Evolutionary conservation across 2,113 vertebrate genomes (phyloP), one percentile per base, ranked within the genome.

Genomic region (Grallaria varia): DNA sequence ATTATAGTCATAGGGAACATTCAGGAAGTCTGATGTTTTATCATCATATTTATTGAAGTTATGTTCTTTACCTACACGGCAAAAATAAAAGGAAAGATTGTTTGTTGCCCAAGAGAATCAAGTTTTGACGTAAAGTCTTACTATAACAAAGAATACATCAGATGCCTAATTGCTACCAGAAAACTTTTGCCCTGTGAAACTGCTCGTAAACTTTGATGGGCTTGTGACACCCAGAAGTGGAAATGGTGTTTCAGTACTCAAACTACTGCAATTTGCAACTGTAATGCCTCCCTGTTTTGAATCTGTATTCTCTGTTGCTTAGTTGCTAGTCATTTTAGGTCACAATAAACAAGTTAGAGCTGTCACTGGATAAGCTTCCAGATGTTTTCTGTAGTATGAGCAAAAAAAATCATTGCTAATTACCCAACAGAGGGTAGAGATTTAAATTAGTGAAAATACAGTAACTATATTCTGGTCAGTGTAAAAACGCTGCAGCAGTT

Each of bases 1-100:
- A 21, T 88, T 97, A 23, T 99, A 99, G 95, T 99, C 99, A 31
- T 99, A 99, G 23, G 99, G 98, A 25, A 99, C 97, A 12, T 98
- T 99, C 59, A 99, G 94, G 22, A 93, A 89, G 20, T 98, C 98
- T 58, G 98, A 98, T 44, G 8, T 75, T 10, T 75, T 84, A 59
- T 99, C 99, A 39, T 98, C 28, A 0, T 98, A 97, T 69, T 63
- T 98, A 19, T 97, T 96, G 77, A 99, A 99, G 96, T 99, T 99
- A 92, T 98, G 84, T 12, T 98, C 97, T 96, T n/a, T 98, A 74
- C 98, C 99, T 99, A 87, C 92, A 82, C 14, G 47, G n/a, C 68
- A 68, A 47, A 86, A 84, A 75, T 33, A 63, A 79, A 73, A 74
- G 14, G 15, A 82, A 67, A 84, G 30, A 23, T 20, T 64, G 11